Percentiles rank a stretch among this genome's conserved stretches.
These are phyloP conservation scores for Vidua macroura DNA, from an alignment of 2,113 vertebrate genomes.

Conservation along the genomic window DNA sequence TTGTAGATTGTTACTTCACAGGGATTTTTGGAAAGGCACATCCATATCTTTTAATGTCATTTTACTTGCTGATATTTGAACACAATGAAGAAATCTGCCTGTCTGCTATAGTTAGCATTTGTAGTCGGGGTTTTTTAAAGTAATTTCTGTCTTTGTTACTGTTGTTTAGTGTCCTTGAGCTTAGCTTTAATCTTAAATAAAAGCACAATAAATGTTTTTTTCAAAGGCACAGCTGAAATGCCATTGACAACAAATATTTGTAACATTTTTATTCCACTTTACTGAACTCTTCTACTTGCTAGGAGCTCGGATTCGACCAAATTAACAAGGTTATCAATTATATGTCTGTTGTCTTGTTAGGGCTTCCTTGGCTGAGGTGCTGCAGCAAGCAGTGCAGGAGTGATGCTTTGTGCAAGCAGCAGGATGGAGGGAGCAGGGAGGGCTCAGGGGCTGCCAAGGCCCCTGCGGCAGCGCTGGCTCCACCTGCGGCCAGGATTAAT, in stretches of 20 bases:
- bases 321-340: slow-evolving; percentile 75
- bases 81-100: slow-evolving; percentile 24
- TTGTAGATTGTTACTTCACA: not conserved
- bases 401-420: slow-evolving; percentile 62
- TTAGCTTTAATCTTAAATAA: slow-evolving; percentile 75
- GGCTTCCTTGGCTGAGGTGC: slow-evolving; percentile 62
- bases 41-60: not conserved
- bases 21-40: not conserved
- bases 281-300: slow-evolving; percentile 52
- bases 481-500: slow-evolving; percentile 24
- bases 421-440: slow-evolving; percentile 1
- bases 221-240: slow-evolving; percentile 59
- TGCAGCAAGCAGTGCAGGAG: slow-evolving; percentile 58
- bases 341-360: slow-evolving; percentile 66
- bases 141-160: slow-evolving; percentile 75
- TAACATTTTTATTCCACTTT: slow-evolving; percentile 64
- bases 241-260: slow-evolving; percentile 52
- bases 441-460: slow-evolving; percentile 68
- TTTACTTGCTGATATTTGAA: slow-evolving; percentile 34
- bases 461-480: not conserved
- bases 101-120: slow-evolving; percentile 28
- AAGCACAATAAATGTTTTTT: slow-evolving; percentile 67
- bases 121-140: not conserved
- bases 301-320: slow-evolving; percentile 59
- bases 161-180: slow-evolving; percentile 76